Conservation (phyloP, 2,888 invertebrate genomes). For the Tholera decimalis region DNA sequence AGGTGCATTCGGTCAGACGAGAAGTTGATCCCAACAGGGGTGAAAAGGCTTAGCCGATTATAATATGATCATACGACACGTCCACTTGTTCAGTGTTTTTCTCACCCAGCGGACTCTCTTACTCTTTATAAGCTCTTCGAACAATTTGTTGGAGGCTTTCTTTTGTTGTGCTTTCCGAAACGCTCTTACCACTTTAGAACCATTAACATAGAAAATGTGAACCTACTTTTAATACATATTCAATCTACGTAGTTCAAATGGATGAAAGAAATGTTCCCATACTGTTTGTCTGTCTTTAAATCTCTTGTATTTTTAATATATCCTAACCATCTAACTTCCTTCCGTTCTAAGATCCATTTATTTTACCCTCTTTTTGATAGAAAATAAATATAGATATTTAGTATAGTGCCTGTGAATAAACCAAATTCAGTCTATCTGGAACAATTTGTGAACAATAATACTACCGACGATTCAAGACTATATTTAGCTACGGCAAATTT, state of each 20-base stretch:
- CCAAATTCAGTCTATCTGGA: neutral
- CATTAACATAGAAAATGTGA: too few relatives aligned
- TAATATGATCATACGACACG: too few relatives aligned
- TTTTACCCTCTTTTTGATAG: too few relatives aligned
- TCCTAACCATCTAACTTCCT: neutral
- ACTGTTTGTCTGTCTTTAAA: too few relatives aligned
- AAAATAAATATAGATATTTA: neutral
- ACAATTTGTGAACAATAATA: neutral
- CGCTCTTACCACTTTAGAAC: neutral
- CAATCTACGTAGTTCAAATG: too few relatives aligned
- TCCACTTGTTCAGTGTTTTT: too few relatives aligned
- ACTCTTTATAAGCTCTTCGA: neutral
- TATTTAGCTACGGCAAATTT: constrained; percentile 1
- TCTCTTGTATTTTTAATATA: too few relatives aligned
- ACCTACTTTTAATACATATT: too few relatives aligned
- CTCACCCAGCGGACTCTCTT: neutral
- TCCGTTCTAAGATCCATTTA: neutral
- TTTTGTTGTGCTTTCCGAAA: neutral
- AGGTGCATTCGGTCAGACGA: too few relatives aligned
- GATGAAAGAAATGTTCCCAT: too few relatives aligned
- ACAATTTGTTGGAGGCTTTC: neutral
- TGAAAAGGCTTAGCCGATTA: too few relatives aligned
- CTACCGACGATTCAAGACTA: neutral
- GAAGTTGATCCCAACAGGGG: too few relatives aligned
- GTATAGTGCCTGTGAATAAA: neutral